Base-by-base conservation (phyloP, 30 jellyfish, hydroid and myxozoan genomes). In the Chrysaora quinquecirrha region DNA sequence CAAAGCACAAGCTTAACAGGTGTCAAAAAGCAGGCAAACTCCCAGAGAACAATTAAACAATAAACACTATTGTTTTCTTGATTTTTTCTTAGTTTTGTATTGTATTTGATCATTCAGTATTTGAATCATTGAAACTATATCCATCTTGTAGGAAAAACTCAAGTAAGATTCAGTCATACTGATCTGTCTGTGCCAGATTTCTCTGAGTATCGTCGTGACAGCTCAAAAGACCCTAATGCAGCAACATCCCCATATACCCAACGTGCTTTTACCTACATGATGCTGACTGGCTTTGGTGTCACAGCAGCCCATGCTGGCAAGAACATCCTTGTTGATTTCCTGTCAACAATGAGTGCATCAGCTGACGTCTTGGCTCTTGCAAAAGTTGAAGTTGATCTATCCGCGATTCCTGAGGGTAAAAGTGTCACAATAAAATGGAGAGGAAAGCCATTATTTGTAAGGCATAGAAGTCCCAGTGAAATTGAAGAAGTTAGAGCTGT, bases 341-440 rank as follows among this genome's bases (percentile, higher is more conserved):
- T 93, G 50, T 87, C 97, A 32, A 79, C 98, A 18, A 93, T 93
- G 98, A 93, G 98, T 62, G 98, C 98, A 2, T 93, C 98, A 16
- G 98, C 98, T 30, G 98, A 93, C 78, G 98, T 93, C 22, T 48
- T 93, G 78, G 98, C 98, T 21, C 54, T 93, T 77, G 98, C 98
- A 0, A 93, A 93, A 67, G 98, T 93, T 3, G 98, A 93, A 63
- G 97, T 93, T 19, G 98, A 93, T 61, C 93, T 93, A 4, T 29
- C 91, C 2, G 47, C 96, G 6, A 93, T 93, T 66, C 97, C 98
- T 0, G 97, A 94, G 38, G 98, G 98, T 0, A 93, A 93, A 50
- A 93, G 93, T 80, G 96, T 85, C 64, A 93, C 98, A 33, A 87
- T 93, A 14, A 93, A 93, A 48, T 93, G 98, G 98, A 71, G 99